Evolutionary conservation across 1,140 invertebrate species (phyloP), one percentile per base, ranked within the genome.

Genomic region (Cotesia glomerata): DNA sequence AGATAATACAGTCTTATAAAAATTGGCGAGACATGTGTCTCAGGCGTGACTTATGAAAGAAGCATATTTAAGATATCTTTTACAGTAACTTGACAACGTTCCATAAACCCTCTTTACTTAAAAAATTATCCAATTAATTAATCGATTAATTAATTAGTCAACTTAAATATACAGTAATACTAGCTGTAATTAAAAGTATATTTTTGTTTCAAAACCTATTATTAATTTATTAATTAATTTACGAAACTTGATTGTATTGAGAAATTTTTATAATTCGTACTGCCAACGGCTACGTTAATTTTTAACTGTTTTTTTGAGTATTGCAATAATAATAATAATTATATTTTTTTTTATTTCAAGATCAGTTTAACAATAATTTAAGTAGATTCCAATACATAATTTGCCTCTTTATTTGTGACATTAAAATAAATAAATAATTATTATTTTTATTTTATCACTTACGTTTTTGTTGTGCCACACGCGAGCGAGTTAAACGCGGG

Each of bases 1-100:
- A 74, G 51, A 77, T 65, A 74, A 81, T 80, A 76, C 80, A 84
- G 80, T 83, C 83, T 84, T 84, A 80, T 75, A 72, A 59, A 77
- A 81, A 77, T 82, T 76, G 75, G 74, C 75, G 78, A 75, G 74
- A 77, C 74, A 13, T 35, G 26, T 54, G 54, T 52, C 62, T 63
- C 16, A 56, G 3, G 49, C 18, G 45, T 16, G 32, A 13, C 49
- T 51, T 26, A 56, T 14, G 16, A 51, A 3, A 56, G n/a, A 26
- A 51, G 52, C 34, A 51, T 51, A 51, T 52, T 66, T 51, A 52
- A 18, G 51, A 16, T 26, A 26, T 9, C 39, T 45, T 45, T 45
- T 45, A 45, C 39, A 45, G 8, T 9, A 45, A 26, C 26, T 26
- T n/a, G 54, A 56, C 18, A 56, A 16, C n/a, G 9, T 14, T 56